Percentiles rank a stretch among this genome's conserved stretches.
These are phyloP conservation scores for Celastrina argiolus DNA, from an alignment of 2,888 invertebrate species.

Conservation along the genomic window DNA sequence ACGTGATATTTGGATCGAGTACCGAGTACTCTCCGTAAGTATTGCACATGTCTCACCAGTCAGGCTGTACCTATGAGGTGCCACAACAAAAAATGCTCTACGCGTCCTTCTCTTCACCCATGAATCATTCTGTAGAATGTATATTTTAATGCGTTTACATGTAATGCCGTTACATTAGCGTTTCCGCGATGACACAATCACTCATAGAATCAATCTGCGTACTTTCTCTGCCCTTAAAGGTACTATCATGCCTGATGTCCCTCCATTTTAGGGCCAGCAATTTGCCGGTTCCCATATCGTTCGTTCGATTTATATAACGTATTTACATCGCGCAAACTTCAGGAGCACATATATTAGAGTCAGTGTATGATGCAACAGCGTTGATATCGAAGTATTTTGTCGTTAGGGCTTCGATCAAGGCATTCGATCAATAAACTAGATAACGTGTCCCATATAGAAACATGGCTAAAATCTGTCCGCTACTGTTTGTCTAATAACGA, in stretches of 20 bases:
- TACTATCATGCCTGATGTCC: slow-evolving; percentile 43
- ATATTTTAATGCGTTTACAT: slow-evolving; percentile 15
- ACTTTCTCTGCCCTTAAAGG: slow-evolving; percentile 54
- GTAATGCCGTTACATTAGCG: slow-evolving; percentile 4
- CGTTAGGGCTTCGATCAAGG: too few relatives aligned
- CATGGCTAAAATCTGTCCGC: too few relatives aligned
- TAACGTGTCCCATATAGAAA: too few relatives aligned
- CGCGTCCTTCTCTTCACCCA: too few relatives aligned
- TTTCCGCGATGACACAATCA: slow-evolving; percentile 34
- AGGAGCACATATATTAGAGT: slow-evolving; percentile 1
- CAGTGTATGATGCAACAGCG: neutral
- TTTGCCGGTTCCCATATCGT: slow-evolving; percentile 43
- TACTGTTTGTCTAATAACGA: too few relatives aligned
- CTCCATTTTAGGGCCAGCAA: slow-evolving; percentile 50
- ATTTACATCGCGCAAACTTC: slow-evolving; percentile 11
- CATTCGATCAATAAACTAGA: too few relatives aligned
- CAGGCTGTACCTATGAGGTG: too few relatives aligned
- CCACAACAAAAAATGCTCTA: too few relatives aligned
- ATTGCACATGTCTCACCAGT: too few relatives aligned
- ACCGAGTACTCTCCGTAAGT: too few relatives aligned
- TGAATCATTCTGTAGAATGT: too few relatives aligned
- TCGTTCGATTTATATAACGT: slow-evolving; percentile 12
- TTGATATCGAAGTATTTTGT: neutral
- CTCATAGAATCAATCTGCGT: slow-evolving; percentile 50
- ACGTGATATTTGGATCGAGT: too few relatives aligned